Evolutionary conservation across 2,797 vertebrate species (phyloP), one percentile per base, ranked within the genome.

Genomic region (Scarus forsteni): DNA sequence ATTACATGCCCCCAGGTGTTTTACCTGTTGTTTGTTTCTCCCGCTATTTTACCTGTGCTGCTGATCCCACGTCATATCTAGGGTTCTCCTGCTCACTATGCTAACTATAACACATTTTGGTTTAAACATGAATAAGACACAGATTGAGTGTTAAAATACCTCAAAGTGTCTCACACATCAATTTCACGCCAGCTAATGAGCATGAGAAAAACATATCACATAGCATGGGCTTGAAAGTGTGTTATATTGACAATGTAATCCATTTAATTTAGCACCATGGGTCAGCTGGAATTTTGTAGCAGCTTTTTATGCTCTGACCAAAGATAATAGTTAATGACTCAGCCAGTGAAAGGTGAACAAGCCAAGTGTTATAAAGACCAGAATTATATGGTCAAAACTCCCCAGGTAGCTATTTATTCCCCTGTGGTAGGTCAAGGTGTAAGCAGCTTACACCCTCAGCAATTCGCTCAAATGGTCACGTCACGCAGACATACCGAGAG

Each of bases 381-480:
- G 66, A 46, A 68, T 81, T 85, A 84, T 85, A 85, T 73, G 82
- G 77, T 77, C 69, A 82, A 83, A 85, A 81, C 70, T 78, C 84
- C 83, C 81, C 60, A 54, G 75, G 68, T 64, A 73, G 73, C 80
- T 60, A 45, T 87, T 87, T 85, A 84, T 88, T 85, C 74, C 62
- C 77, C 48, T 74, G 73, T 60, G 68, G 73, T 87, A 81, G 84
- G 87, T 90, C 86, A 89, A 85, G 85, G 84, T 78, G 34, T 85
- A 77, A 85, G 73, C 67, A 77, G 77, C 76, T 76, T 77, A 85
- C 76, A 71, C 69, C 69, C 55, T 84, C 67, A 86, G 86, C 85
- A 87, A 62, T 88, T 87, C 10, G 72, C 79, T 88, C 61, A 81
- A 66, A 89, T 76, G 81, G 78, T 78, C 77, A 77, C 79, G 77